A percentile compares a stretch with the other conserved stretches of the same genome.
Evolutionary conservation across 2,113 vertebrate genomes (phyloP).

Genomic region (Corythoichthys haematopterus): DNA sequence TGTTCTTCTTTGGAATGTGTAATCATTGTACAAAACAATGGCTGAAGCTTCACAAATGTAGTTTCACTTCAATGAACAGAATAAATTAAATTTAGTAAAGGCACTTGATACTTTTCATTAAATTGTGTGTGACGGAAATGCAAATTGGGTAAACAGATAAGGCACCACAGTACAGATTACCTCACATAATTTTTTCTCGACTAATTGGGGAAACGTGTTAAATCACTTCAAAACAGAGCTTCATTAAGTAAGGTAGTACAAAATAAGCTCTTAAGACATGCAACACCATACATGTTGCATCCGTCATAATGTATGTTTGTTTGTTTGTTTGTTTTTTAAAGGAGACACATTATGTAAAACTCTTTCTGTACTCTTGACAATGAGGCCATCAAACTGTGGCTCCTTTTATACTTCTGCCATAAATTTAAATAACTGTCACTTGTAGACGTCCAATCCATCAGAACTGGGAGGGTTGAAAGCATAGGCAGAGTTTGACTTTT

Average conservation of each 20-base stretch:
- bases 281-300: neutral
- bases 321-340: neutral
- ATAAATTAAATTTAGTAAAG: conserved; percentile 27
- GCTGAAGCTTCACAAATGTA: neutral
- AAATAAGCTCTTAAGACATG: neutral
- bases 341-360: neutral
- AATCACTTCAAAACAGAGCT: neutral
- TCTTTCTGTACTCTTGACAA: neutral
- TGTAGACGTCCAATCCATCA: no score
- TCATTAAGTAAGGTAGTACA: neutral
- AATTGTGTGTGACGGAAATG: neutral
- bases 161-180: conserved; percentile 36
- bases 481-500: no score
- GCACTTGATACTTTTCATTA: conserved; percentile 52
- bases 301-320: neutral
- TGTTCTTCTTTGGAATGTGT: neutral
- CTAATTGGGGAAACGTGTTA: neutral
- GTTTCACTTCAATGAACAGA: neutral
- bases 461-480: no score
- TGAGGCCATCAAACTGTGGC: no score
- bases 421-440: no score
- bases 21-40: neutral
- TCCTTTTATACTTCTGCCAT: no score
- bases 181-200: neutral
- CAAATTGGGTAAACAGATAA: conserved; percentile 29